Evolutionary conservation across 2,888 invertebrate genomes (phyloP).

Genomic region (Tiphia femorata): DNA sequence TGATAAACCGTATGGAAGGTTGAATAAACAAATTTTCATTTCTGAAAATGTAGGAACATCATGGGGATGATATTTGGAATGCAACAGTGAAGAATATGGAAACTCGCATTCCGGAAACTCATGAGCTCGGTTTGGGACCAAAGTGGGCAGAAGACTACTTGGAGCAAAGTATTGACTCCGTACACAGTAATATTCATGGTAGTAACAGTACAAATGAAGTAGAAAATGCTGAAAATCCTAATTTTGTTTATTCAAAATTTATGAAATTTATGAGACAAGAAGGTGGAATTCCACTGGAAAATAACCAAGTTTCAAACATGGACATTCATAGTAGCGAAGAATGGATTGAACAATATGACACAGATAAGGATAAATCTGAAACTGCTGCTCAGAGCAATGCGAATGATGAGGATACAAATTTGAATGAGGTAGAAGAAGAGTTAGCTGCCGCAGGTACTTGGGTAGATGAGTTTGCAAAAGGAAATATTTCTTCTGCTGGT

Average conservation of each 20-base stretch:
- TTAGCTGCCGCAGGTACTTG: constrained; percentile 57
- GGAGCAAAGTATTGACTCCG: constrained; percentile 61
- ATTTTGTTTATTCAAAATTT: constrained; percentile 83
- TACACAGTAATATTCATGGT: constrained; percentile 54
- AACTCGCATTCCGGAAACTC: constrained; percentile 49
- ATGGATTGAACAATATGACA: constrained; percentile 70
- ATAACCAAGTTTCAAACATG: constrained; percentile 60
- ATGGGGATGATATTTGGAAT: constrained; percentile 70
- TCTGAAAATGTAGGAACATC: constrained; percentile 55
- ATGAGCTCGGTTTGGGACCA: constrained; percentile 70
- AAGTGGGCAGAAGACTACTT: constrained; percentile 78
- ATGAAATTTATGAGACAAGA: constrained; percentile 88
- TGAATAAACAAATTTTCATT: background rate
- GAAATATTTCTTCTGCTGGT: constrained; percentile 50
- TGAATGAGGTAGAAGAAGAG: constrained; percentile 52
- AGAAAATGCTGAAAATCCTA: constrained; percentile 74
- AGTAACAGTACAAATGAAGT: constrained; percentile 32
- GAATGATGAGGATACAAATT: constrained; percentile 42
- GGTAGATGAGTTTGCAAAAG: constrained; percentile 61
- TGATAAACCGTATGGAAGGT: background rate
- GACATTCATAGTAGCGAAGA: constrained; percentile 67
- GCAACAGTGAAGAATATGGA: constrained; percentile 43
- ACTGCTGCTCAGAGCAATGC: constrained; percentile 67
- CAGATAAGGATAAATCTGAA: constrained; percentile 49
- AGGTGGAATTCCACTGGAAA: constrained; percentile 75